Evolutionary conservation across 2,113 vertebrate species (phyloP), one percentile per base, ranked within the genome.

Genomic region (Glaucidium brasilianum): DNA sequence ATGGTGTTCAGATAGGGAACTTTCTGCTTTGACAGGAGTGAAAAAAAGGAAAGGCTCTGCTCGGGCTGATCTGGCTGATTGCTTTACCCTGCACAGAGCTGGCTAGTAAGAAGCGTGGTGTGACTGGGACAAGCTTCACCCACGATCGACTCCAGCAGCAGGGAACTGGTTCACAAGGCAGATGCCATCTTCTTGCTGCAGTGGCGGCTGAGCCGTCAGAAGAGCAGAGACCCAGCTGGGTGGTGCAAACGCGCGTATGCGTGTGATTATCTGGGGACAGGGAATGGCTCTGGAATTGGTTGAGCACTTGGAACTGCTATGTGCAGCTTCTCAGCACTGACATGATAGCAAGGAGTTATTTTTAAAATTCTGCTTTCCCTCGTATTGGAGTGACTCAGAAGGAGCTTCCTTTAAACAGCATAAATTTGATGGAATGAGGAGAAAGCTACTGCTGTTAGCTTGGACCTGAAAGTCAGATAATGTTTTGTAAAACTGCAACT

Each of bases 211-310:
- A 55, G 41, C 63, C 45, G 49, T 17, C n/a, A 3, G 43, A 35
- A 20, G 43, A 63, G 78, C 80, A 23, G 12, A 35, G 62, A 12
- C 35, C 29, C 26, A 2, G 13, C 72, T 56, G 87, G 39, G 2
- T 4, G 64, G n/a, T 43, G 60, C 20, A 25, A 20, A n/a, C 0
- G 0, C 1, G 1, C 3, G 34, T 6, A 15, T 25, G 30, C 1
- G 10, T 79, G 66, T 5, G 75, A 17, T 58, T 7, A 13, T 32
- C 49, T 15, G 39, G 49, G 66, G 41, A 56, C 17, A 12, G 47
- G 69, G 69, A 80, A 11, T 0, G 2, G 66, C 20, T 30, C 49
- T 4, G 55, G 74, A 35, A 49, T 0, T 21, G 75, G 49, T 7
- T 5, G 3, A 41, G 64, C 55, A 2, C 77, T 81, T 12, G 64